phyloP scores from a whole-genome alignment of 2,888 invertebrate genomes.

The Phaonia tiefii region DNA sequence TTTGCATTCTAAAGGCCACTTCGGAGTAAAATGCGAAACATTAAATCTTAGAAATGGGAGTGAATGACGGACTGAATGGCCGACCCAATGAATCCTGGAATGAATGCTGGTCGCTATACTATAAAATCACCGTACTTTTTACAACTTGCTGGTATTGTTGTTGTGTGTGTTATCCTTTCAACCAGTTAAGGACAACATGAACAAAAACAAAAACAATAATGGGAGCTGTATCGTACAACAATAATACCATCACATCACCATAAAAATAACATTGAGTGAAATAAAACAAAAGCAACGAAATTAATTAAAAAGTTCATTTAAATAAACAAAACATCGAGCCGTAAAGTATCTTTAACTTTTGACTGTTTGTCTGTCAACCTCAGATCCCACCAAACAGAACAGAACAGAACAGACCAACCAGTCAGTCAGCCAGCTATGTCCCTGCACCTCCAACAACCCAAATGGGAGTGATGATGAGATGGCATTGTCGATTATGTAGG shows the following conservation, averaged over 20 bases:
- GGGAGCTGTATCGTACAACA: background rate
- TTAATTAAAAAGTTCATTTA: conserved; percentile 67
- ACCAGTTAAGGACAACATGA: conserved; percentile 42
- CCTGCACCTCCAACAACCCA: background rate
- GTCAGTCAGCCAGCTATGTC: too few relatives aligned
- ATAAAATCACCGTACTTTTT: conserved; percentile 37
- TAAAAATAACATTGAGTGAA: conserved; percentile 33
- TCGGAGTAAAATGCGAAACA: conserved; percentile 59
- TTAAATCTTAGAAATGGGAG: conserved; percentile 50
- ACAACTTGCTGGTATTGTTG: conserved; percentile 20
- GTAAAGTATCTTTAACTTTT: conserved; percentile 62
- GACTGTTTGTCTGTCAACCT: conserved; percentile 62
- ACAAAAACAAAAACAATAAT: conserved; percentile 48
- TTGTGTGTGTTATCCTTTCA: conserved; percentile 31
- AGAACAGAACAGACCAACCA: too few relatives aligned
- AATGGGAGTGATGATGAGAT: background rate
- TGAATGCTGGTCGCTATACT: conserved; percentile 47
- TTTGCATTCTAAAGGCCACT: conserved; percentile 65
- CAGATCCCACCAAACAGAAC: conserved; percentile 30
- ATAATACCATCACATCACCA: conserved; percentile 25
- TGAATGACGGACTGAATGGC: conserved; percentile 15
- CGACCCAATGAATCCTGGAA: background rate
- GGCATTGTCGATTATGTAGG: background rate
- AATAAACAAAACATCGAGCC: conserved; percentile 52
- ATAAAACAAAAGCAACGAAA: conserved; percentile 52